Conservation (phyloP, 2,797 vertebrate species). For the Parambassis ranga region DNA sequence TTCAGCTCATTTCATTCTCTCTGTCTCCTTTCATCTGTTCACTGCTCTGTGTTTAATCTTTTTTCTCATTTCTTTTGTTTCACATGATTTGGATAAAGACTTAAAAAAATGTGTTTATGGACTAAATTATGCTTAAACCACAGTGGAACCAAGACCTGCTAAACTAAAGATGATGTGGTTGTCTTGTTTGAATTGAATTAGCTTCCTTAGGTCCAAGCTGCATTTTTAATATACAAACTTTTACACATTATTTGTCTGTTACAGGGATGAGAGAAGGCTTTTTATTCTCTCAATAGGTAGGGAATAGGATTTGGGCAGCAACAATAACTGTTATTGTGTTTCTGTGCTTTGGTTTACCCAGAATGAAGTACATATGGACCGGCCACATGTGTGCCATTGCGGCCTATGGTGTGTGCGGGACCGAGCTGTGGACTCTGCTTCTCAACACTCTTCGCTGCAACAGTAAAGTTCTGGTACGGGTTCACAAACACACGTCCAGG, state of each 20-base stretch:
- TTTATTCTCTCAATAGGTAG: neutral
- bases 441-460: slow-evolving; percentile 81
- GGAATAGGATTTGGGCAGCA: neutral
- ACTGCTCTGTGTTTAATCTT: slow-evolving; percentile 9
- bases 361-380: slow-evolving; percentile 98
- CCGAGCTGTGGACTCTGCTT: slow-evolving; percentile 85
- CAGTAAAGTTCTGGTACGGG: slow-evolving; percentile 80
- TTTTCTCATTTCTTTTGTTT: slow-evolving; percentile 32
- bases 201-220: neutral
- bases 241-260: neutral
- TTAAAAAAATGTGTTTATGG: neutral
- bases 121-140: neutral
- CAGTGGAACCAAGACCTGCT: neutral
- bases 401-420: slow-evolving; percentile 91
- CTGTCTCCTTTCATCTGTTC: neutral
- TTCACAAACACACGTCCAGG: neutral
- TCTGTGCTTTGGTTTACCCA: slow-evolving; percentile 57
- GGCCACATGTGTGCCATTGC: slow-evolving; percentile 95
- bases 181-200: neutral
- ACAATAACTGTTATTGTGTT: neutral
- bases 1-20: slow-evolving; percentile 30
- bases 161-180: neutral
- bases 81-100: slow-evolving; percentile 24
- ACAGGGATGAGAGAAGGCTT: neutral
- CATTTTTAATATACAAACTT: no score